Conservation (phyloP, 2,797 vertebrate genomes). For the Helostoma temminkii region DNA sequence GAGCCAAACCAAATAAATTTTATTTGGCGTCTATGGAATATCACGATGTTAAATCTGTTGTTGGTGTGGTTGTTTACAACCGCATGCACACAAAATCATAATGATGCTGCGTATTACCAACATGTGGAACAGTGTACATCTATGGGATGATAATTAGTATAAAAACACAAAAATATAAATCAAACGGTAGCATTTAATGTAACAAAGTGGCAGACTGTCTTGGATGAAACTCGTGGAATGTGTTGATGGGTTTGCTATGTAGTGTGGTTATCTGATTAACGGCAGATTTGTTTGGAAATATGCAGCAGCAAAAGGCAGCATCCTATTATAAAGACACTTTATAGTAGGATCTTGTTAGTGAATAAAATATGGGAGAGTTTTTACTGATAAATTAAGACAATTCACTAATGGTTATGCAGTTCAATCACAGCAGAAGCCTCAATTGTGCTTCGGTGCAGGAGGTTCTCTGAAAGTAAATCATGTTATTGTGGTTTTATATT, state of each 20-base stretch:
- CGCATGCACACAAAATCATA: not conserved
- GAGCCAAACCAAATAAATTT: slow-evolving; percentile 25
- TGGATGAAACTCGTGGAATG: not conserved
- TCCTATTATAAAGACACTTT: not conserved
- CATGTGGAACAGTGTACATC: not conserved
- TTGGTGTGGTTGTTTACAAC: slow-evolving; percentile 10
- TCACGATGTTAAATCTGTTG: slow-evolving; percentile 6
- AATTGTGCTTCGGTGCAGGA: too few species aligned
- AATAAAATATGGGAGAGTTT: too few species aligned
- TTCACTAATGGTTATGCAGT: too few species aligned
- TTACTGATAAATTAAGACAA: too few species aligned
- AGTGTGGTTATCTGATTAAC: not conserved
- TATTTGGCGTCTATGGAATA: not conserved
- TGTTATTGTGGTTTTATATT: too few species aligned
- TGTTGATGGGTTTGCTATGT: not conserved
- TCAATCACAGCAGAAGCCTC: too few species aligned
- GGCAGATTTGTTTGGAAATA: not conserved
- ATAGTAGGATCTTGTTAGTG: too few species aligned
- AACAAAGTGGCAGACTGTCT: not conserved
- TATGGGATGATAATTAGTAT: not conserved
- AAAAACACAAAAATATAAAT: not conserved
- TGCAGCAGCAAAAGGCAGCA: not conserved
- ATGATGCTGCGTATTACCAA: not conserved
- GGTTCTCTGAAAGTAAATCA: too few species aligned
- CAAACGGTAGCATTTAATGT: not conserved